Conservation (phyloP, 2,888 invertebrate species). For the Tricholauxania praeusta region DNA sequence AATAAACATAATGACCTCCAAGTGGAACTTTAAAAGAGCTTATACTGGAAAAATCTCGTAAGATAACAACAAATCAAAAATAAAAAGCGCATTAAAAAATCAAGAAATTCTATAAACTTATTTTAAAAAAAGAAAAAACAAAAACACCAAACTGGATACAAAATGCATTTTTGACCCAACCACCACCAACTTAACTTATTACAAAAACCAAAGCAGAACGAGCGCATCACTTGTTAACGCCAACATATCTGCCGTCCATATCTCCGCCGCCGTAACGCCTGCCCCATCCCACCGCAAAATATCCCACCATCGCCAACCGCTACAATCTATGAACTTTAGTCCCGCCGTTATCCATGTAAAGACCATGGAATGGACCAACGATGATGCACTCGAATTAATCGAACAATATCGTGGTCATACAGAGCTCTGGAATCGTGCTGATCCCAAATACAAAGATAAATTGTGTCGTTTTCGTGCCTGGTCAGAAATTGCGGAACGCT, state of each 20-base stretch:
- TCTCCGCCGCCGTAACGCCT: conserved; percentile 38
- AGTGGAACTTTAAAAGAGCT: too few relatives aligned
- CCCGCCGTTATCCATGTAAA: conserved; percentile 49
- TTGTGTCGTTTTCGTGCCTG: conserved; percentile 65
- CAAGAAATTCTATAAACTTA: conserved; percentile 13
- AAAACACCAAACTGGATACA: not conserved
- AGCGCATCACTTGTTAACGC: too few relatives aligned
- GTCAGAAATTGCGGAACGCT: conserved; percentile 66
- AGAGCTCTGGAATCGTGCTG: conserved; percentile 66
- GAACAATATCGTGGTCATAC: conserved; percentile 66
- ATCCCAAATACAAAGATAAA: conserved; percentile 67
- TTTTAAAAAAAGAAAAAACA: not conserved
- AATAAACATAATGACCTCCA: too few relatives aligned
- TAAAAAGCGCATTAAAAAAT: conserved; percentile 17
- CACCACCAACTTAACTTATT: conserved; percentile 22
- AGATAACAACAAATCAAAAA: conserved; percentile 23
- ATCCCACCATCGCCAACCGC: conserved; percentile 15
- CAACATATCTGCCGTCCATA: conserved; percentile 5
- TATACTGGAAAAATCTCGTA: conserved; percentile 31
- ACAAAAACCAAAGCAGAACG: too few relatives aligned
- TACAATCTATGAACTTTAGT: conserved; percentile 57
- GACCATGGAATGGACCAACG: conserved; percentile 67
- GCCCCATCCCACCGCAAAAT: conserved; percentile 33
- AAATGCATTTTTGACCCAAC: conserved; percentile 24
- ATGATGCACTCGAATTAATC: conserved; percentile 65